Evolutionary conservation across 2,113 vertebrate genomes (phyloP).

Genomic region (Trichechus manatus): DNA sequence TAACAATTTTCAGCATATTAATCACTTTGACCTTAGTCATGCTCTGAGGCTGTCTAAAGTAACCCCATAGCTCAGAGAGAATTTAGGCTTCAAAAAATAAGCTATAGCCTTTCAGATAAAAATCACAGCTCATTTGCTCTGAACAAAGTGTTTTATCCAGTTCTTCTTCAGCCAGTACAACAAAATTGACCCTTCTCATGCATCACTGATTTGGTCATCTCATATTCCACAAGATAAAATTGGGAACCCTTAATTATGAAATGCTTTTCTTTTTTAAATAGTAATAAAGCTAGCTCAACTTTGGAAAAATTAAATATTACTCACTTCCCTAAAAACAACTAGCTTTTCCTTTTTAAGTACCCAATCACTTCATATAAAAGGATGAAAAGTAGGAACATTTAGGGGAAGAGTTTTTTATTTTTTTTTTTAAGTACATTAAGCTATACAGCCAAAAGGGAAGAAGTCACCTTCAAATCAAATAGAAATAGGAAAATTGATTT

Average conservation of each 20-base stretch:
- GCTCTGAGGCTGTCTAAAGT: background rate
- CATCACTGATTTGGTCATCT: constrained; percentile 44
- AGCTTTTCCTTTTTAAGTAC: background rate
- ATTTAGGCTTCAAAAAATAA: constrained; percentile 50
- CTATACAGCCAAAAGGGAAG: background rate
- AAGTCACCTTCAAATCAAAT: constrained; percentile 27
- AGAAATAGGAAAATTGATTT: background rate
- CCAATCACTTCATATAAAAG: constrained; percentile 41
- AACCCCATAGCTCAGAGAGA: constrained; percentile 33
- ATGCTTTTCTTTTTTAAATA: background rate
- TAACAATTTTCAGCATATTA: constrained; percentile 53
- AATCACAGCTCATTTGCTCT: constrained; percentile 50
- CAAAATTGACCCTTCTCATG: constrained; percentile 54
- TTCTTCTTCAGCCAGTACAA: constrained; percentile 55
- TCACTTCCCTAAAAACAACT: background rate
- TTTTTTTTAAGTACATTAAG: background rate
- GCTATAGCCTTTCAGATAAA: constrained; percentile 58
- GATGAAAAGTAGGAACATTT: background rate
- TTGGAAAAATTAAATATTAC: constrained; percentile 27
- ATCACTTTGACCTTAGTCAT: background rate
- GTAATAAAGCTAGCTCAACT: constrained; percentile 42
- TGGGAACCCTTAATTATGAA: constrained; percentile 57
- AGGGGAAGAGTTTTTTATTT: background rate
- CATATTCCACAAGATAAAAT: constrained; percentile 10
- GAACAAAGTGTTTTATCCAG: constrained; percentile 53